Evolutionary conservation across 2,113 vertebrate genomes (phyloP).

Genomic region (Pampusana beccarii): DNA sequence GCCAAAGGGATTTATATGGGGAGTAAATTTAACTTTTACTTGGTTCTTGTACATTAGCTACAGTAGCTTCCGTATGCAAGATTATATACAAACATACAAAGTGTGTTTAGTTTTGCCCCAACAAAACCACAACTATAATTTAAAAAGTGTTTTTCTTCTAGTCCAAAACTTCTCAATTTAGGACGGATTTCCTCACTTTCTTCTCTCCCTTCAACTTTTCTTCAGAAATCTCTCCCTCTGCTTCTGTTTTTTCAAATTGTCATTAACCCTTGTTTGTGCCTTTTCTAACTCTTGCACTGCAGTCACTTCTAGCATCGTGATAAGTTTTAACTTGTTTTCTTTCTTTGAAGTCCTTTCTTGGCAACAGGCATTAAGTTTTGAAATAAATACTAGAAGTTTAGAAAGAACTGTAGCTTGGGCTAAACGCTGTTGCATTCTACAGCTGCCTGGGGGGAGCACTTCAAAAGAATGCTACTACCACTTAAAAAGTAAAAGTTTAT

Average conservation of each 20-base stretch:
- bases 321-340: slow-evolving; percentile 60
- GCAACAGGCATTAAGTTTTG: slow-evolving; percentile 69
- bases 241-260: background rate
- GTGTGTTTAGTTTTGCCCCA: background rate
- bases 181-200: background rate
- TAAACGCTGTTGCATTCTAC: slow-evolving; percentile 61
- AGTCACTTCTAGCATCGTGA: slow-evolving; percentile 57
- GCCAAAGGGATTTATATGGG: background rate
- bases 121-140: background rate
- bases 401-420: slow-evolving; percentile 60
- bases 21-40: background rate
- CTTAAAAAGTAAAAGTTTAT: slow-evolving; percentile 69
- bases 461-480: slow-evolving; percentile 67
- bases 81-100: background rate
- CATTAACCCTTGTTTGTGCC: slow-evolving; percentile 45
- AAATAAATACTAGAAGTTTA: slow-evolving; percentile 71
- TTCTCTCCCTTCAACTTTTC: background rate
- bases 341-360: slow-evolving; percentile 74
- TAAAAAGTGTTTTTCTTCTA: background rate
- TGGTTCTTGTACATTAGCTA: background rate
- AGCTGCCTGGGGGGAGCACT: slow-evolving; percentile 67
- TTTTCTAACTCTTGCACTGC: slow-evolving; percentile 35
- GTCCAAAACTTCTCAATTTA: background rate
- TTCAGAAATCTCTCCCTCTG: background rate
- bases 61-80: background rate